Conservation (phyloP, 2,888 invertebrate genomes). For the Chymomyza fuscimana region DNA sequence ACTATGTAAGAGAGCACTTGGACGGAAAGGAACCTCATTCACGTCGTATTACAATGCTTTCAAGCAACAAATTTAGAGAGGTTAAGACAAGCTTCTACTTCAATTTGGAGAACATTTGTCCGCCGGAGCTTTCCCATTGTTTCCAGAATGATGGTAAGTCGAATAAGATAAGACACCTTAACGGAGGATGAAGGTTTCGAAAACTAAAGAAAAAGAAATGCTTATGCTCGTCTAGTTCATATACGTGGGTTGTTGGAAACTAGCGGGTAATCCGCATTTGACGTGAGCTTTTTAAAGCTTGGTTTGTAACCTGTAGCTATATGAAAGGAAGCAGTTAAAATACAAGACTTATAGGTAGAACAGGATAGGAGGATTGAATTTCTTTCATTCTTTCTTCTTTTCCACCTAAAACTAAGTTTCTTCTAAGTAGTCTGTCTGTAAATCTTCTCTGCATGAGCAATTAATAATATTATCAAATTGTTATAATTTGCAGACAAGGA, state of each 20-base stretch:
- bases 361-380: no score
- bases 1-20: conserved; percentile 72
- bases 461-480: not conserved
- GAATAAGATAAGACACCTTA: not conserved
- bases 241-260: no score
- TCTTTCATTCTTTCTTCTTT: no score
- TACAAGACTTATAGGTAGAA: no score
- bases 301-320: no score
- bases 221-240: no score
- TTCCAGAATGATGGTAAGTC: conserved; percentile 70
- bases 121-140: conserved; percentile 68
- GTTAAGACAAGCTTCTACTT: conserved; percentile 75
- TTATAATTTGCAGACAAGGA: conserved; percentile 63
- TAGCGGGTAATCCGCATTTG: no score
- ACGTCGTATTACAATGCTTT: conserved; percentile 73
- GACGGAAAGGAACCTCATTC: conserved; percentile 76
- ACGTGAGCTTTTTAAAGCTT: no score
- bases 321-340: no score
- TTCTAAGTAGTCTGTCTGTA: no score
- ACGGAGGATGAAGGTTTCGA: not conserved
- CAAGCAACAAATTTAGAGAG: conserved; percentile 71
- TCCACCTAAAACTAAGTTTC: not conserved
- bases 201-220: no score
- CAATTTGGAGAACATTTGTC: conserved; percentile 77
- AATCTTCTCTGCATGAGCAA: no score